A percentile compares a stretch with the other conserved stretches of the same genome.
These are phyloP conservation scores for Fabriciana adippe DNA, from an alignment of 2,888 invertebrate species.

Conservation along the genomic window DNA sequence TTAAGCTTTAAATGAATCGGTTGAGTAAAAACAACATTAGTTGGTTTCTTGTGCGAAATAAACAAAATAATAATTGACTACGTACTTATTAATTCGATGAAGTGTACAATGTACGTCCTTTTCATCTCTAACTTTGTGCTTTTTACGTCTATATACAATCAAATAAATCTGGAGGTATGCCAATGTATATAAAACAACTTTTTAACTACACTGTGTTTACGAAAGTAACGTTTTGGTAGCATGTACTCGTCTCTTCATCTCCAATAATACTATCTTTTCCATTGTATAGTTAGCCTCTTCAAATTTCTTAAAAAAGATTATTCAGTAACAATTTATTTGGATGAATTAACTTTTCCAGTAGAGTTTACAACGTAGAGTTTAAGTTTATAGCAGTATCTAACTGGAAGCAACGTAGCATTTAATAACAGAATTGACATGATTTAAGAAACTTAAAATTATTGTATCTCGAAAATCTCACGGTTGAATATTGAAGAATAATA, in stretches of 20 bases:
- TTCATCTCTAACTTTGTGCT: neutral
- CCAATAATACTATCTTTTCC: neutral
- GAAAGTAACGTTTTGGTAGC: neutral
- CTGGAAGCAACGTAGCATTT: neutral
- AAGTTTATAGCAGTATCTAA: neutral
- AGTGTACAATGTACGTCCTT: neutral
- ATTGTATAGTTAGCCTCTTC: neutral
- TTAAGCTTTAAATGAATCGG: too few species aligned
- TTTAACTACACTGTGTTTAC: neutral
- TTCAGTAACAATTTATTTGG: too few species aligned
- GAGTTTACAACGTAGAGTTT: neutral
- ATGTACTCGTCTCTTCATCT: too few species aligned
- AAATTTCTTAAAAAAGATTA: neutral
- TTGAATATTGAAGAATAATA: constrained; percentile 3
- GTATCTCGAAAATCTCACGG: constrained; percentile 4
- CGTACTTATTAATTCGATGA: neutral
- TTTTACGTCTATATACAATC: neutral
- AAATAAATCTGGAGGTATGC: constrained; percentile 3
- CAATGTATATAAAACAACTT: constrained; percentile 2
- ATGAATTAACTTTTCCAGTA: too few species aligned
- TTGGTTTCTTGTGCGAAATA: too few species aligned
- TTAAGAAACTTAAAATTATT: neutral
- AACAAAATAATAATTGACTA: too few species aligned
- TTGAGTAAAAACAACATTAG: too few species aligned
- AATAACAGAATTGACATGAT: neutral